phyloP scores from a whole-genome alignment of 2,888 invertebrate species.

The Spisula solida region DNA sequence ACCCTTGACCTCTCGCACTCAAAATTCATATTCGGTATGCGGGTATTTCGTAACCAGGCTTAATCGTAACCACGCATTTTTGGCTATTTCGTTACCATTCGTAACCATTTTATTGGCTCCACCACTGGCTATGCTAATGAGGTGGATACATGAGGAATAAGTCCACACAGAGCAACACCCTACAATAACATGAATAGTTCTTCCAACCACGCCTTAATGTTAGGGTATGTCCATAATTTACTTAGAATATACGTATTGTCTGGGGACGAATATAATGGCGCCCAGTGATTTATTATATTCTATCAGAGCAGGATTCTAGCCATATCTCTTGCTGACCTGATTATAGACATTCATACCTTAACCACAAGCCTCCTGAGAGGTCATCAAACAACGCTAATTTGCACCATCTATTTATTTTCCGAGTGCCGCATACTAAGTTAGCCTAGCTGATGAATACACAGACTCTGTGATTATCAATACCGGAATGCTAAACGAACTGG shows the following conservation, averaged over 20 bases:
- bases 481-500: constrained; percentile 16
- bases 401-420: constrained; percentile 18
- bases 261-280: neutral
- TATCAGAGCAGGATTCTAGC: neutral
- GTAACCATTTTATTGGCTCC: too few species aligned
- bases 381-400: constrained; percentile 29
- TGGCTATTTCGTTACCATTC: too few species aligned
- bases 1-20: too few species aligned
- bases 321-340: constrained; percentile 14
- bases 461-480: constrained; percentile 15
- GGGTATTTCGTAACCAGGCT: too few species aligned
- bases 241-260: constrained; percentile 1
- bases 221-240: constrained; percentile 3
- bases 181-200: neutral
- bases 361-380: constrained; percentile 8
- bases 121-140: too few species aligned
- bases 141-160: too few species aligned
- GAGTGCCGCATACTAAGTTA: constrained; percentile 17
- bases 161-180: neutral
- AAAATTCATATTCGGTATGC: too few species aligned
- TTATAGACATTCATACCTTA: constrained; percentile 24
- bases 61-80: too few species aligned
- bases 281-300: neutral
- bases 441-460: neutral
- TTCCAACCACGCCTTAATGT: neutral